phyloP scores from a whole-genome alignment of 2,113 vertebrate species.

The Zootoca vivipara region DNA sequence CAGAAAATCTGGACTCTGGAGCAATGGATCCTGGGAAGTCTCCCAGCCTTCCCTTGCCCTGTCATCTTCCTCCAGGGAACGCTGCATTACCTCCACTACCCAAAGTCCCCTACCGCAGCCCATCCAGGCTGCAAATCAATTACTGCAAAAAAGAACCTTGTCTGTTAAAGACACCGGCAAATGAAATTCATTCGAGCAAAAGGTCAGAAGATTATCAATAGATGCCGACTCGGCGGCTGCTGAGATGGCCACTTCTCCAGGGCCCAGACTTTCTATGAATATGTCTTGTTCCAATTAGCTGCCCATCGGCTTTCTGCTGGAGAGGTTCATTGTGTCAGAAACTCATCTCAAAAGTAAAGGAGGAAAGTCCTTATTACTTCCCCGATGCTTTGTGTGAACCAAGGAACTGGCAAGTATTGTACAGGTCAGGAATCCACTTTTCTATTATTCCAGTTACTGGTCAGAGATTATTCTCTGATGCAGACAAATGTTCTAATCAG shows the following conservation, averaged over 20 bases:
- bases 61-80: not conserved
- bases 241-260: slow-evolving; percentile 26
- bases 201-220: slow-evolving; percentile 32
- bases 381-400: slow-evolving; percentile 21
- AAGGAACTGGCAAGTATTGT: slow-evolving; percentile 28
- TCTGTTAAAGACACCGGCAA: not conserved
- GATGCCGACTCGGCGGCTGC: not conserved
- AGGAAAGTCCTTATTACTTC: slow-evolving; percentile 16
- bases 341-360: not conserved
- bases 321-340: slow-evolving; percentile 48
- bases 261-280: not conserved
- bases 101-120: not conserved
- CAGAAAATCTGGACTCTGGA: not conserved
- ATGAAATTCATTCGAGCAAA: slow-evolving; percentile 19
- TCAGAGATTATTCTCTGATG: slow-evolving; percentile 38
- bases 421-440: slow-evolving; percentile 16
- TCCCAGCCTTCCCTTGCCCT: not conserved
- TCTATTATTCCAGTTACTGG: not conserved
- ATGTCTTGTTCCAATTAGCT: slow-evolving; percentile 38
- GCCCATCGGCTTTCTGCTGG: slow-evolving; percentile 8
- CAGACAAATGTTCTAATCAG: slow-evolving; percentile 30
- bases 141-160: not conserved
- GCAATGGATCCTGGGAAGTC: not conserved
- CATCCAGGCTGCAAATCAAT: not conserved
- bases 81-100: not conserved